A percentile compares a stretch with the other conserved stretches of the same genome.
These are phyloP conservation scores for Lithophane socia DNA, from an alignment of 2,888 invertebrate genomes.

Conservation along the genomic window DNA sequence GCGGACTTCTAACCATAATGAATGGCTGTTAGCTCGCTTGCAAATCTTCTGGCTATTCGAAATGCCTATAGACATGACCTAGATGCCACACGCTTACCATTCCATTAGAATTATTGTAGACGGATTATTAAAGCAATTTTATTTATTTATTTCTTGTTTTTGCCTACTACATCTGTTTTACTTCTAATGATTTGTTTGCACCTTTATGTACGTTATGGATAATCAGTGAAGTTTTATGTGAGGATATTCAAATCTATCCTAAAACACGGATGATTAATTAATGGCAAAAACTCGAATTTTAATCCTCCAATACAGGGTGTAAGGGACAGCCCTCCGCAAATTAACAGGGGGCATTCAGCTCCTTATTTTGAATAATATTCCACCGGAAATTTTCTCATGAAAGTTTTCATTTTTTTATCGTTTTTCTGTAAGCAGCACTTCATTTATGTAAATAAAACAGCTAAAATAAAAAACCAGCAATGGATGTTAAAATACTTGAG, in stretches of 20 bases:
- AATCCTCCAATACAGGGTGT: background rate
- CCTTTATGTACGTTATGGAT: background rate
- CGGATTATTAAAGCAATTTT: background rate
- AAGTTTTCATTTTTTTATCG: too few species aligned
- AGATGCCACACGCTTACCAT: conserved; percentile 1
- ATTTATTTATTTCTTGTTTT: background rate
- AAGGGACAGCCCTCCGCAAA: too few species aligned
- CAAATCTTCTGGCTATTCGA: conserved; percentile 36
- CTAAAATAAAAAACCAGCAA: too few species aligned
- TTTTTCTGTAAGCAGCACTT: too few species aligned
- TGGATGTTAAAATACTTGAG: too few species aligned
- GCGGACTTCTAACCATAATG: conserved; percentile 34
- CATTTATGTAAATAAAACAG: too few species aligned
- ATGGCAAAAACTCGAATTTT: background rate
- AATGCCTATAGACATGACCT: conserved; percentile 32
- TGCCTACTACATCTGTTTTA: background rate
- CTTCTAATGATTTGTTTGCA: background rate
- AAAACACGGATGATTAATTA: background rate
- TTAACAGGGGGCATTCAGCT: too few species aligned
- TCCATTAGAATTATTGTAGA: background rate
- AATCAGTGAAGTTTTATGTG: background rate
- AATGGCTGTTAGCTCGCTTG: conserved; percentile 35
- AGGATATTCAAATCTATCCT: background rate
- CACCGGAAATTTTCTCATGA: too few species aligned
- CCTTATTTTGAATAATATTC: too few species aligned